These are phyloP conservation scores for Struthidea cinerea DNA, from an alignment of 2,113 vertebrate genomes.

Conservation along the genomic window DNA sequence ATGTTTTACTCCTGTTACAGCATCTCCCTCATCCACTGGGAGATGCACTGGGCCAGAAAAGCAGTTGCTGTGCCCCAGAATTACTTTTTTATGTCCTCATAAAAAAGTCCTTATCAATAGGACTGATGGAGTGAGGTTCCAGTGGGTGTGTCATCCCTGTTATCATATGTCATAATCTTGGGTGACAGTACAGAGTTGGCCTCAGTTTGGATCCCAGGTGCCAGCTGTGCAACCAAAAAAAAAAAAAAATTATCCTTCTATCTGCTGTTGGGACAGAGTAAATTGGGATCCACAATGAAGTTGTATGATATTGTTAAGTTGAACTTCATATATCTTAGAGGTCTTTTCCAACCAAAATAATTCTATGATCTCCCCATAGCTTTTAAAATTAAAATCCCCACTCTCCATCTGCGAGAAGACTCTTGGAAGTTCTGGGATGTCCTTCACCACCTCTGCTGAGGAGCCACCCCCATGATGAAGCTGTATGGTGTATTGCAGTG, in stretches of 20 bases:
- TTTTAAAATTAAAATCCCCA: not conserved
- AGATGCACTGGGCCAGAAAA: not conserved
- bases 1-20: not conserved
- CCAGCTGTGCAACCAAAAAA: not conserved
- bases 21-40: not conserved
- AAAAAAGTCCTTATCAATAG: not conserved
- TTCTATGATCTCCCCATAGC: not conserved
- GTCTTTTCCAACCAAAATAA: not conserved
- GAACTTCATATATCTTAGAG: not conserved
- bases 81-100: not conserved
- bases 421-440: not conserved
- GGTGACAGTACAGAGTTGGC: not conserved
- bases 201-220: not conserved
- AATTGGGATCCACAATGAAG: not conserved
- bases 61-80: not conserved
- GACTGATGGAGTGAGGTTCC: not conserved
- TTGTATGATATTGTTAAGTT: not conserved
- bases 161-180: not conserved
- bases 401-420: not conserved
- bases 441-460: not conserved
- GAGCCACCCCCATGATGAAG: not conserved
- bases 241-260: not conserved
- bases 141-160: not conserved
- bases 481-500: not conserved
- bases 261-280: not conserved